These are phyloP conservation scores for Linyphia triangularis DNA, from an alignment of 2,888 invertebrate species.

Conservation along the genomic window DNA sequence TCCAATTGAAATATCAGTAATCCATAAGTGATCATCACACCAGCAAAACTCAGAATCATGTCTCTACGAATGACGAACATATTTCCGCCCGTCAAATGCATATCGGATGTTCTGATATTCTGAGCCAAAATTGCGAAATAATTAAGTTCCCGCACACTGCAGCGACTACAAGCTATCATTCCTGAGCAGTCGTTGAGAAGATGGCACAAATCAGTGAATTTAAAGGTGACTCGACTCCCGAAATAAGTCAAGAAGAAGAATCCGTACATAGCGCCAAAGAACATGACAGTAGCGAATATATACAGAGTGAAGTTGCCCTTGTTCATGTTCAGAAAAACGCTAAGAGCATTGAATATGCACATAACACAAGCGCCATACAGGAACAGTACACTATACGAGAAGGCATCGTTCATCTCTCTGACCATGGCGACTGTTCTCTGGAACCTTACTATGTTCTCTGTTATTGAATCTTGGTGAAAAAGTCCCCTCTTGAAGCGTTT, in stretches of 20 bases:
- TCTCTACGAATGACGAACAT: constrained; percentile 47
- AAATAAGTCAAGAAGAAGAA: constrained; percentile 14
- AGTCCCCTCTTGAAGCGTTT: not conserved
- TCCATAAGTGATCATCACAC: constrained; percentile 39
- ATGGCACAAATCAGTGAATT: not conserved
- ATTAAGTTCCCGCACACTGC: not conserved
- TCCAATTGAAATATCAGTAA: constrained; percentile 56
- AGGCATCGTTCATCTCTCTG: not conserved
- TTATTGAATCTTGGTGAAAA: not conserved
- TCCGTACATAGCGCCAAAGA: not conserved
- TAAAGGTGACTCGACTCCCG: not conserved
- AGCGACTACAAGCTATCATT: not conserved
- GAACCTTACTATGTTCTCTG: constrained; percentile 10
- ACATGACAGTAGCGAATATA: not conserved
- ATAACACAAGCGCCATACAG: constrained; percentile 27
- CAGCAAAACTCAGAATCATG: constrained; percentile 29
- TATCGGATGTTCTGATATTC: constrained; percentile 7
- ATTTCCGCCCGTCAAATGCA: constrained; percentile 37
- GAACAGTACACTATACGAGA: constrained; percentile 3
- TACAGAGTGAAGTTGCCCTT: not conserved
- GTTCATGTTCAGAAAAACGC: not conserved
- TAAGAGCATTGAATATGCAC: constrained; percentile 31
- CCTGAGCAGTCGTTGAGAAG: not conserved
- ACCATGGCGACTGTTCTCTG: not conserved
- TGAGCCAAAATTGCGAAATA: constrained; percentile 19